Evolutionary conservation across 1,140 invertebrate species (phyloP).

Genomic region (Solenopsis invicta): DNA sequence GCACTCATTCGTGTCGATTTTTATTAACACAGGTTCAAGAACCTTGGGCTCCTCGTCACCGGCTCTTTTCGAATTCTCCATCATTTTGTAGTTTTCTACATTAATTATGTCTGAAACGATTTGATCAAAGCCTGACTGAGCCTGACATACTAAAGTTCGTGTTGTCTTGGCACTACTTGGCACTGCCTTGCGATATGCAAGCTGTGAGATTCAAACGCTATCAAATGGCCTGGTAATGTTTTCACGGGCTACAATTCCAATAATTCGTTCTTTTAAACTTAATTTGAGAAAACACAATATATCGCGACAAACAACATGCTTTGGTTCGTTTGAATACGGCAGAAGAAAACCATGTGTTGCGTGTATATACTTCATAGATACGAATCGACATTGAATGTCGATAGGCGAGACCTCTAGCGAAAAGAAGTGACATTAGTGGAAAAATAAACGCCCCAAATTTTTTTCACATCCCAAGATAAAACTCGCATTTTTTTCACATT

Average conservation of each 20-base stretch:
- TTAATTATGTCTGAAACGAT: not conserved
- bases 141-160: not conserved
- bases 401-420: not conserved
- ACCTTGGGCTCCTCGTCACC: slow-evolving; percentile 23
- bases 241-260: not conserved
- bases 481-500: too few relatives aligned
- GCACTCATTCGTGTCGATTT: slow-evolving; percentile 55
- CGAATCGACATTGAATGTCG: not conserved
- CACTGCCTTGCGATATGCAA: not conserved
- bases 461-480: not conserved
- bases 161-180: not conserved
- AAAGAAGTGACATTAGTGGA: not conserved
- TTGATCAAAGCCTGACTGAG: not conserved
- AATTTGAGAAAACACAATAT: not conserved
- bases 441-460: not conserved
- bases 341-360: not conserved
- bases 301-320: not conserved
- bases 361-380: not conserved
- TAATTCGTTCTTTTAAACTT: not conserved
- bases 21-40: slow-evolving; percentile 74
- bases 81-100: slow-evolving; percentile 6
- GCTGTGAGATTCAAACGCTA: not conserved
- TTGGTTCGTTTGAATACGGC: not conserved
- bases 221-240: not conserved
- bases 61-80: slow-evolving; percentile 51